Evolutionary conservation across 2,113 vertebrate species (phyloP).

Genomic region (Bothrops jararaca): DNA sequence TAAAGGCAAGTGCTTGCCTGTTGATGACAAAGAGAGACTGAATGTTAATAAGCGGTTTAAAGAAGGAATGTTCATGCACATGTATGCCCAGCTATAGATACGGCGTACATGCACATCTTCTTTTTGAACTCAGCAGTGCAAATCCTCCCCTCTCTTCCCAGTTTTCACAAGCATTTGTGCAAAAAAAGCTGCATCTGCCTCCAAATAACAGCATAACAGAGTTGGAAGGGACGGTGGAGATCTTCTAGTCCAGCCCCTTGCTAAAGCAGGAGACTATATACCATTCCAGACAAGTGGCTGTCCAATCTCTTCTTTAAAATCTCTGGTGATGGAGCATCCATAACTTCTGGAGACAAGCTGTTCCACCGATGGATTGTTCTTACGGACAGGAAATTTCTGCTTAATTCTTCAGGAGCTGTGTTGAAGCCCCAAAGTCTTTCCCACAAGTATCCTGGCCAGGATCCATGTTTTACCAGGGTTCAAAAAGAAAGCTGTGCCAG

Average conservation of each 20-base stretch:
- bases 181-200: background rate
- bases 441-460: background rate
- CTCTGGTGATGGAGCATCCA: too few species aligned
- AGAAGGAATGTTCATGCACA: background rate
- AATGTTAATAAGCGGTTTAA: slow-evolving; percentile 23
- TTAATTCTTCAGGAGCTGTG: background rate
- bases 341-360: too few species aligned
- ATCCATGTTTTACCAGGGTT: background rate
- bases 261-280: too few species aligned
- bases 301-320: too few species aligned
- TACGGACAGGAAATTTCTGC: background rate
- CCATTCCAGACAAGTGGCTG: too few species aligned
- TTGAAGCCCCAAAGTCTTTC: background rate
- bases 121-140: background rate
- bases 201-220: too few species aligned
- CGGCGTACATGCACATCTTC: background rate
- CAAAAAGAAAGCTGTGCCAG: background rate
- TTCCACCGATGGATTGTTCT: background rate
- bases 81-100: background rate
- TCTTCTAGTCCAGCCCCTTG: too few species aligned
- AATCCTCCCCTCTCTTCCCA: background rate
- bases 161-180: background rate
- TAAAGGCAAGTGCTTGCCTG: slow-evolving; percentile 31
- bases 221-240: too few species aligned
- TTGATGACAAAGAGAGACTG: slow-evolving; percentile 13